Evolutionary conservation across 2,113 vertebrate genomes (phyloP).

Genomic region (Campylomormyrus numenius): DNA sequence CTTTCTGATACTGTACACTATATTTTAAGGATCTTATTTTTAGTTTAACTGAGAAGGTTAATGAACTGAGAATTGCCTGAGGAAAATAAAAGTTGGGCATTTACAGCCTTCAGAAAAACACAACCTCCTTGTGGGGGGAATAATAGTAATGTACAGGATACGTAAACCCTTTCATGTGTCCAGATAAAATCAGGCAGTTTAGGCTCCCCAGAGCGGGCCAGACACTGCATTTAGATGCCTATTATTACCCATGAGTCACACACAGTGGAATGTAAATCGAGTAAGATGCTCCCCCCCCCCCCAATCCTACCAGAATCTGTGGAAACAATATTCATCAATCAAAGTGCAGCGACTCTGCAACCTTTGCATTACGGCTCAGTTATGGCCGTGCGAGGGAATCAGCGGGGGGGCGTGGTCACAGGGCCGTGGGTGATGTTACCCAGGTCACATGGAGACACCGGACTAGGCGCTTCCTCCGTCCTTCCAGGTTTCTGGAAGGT

Average conservation of each 20-base stretch:
- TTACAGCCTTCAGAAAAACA: not conserved
- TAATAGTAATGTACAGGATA: not conserved
- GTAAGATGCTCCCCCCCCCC: not conserved
- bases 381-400: not conserved
- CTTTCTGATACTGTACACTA: not conserved
- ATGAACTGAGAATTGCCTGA: not conserved
- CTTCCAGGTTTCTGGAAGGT: conserved; percentile 14
- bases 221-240: not conserved
- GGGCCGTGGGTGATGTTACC: not conserved
- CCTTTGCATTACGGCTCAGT: not conserved
- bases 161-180: not conserved
- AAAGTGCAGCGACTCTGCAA: not conserved
- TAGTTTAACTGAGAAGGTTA: not conserved
- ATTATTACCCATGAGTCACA: not conserved
- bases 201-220: too few species aligned
- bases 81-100: not conserved
- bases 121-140: not conserved
- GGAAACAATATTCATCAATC: not conserved
- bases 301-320: not conserved
- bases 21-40: not conserved
- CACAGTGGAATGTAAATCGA: not conserved
- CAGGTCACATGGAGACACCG: not conserved
- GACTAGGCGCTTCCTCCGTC: not conserved
- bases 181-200: conserved; percentile 6
- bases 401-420: not conserved